phyloP scores from a whole-genome alignment of 1,140 invertebrate species.

The Melitaea cinxia region DNA sequence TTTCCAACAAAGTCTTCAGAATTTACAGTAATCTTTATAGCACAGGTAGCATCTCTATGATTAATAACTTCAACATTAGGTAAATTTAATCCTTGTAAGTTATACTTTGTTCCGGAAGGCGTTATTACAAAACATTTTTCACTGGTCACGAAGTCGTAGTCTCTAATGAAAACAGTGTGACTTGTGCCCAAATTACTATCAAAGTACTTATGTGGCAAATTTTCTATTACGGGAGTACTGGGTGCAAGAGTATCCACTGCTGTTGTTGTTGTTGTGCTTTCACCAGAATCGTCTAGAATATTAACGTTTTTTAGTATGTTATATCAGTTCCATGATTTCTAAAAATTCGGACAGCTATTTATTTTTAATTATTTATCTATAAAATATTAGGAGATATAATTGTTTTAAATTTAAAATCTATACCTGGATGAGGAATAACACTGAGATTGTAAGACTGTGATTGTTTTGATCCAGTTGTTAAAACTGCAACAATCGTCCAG shows the following conservation, averaged over 20 bases:
- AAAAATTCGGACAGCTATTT: not conserved
- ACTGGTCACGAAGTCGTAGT: constrained; percentile 23
- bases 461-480: not conserved
- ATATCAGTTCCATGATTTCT: not conserved
- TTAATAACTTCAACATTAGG: constrained; percentile 38
- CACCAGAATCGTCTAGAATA: not conserved
- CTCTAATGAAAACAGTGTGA: constrained; percentile 41
- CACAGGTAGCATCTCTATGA: constrained; percentile 38
- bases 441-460: constrained; percentile 37
- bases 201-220: constrained; percentile 36
- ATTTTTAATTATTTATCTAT: not conserved
- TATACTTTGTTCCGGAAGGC: constrained; percentile 39
- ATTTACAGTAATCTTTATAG: constrained; percentile 41
- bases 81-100: constrained; percentile 39
- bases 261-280: too few species aligned
- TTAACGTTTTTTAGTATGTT: not conserved
- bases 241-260: too few species aligned
- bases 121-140: constrained; percentile 48
- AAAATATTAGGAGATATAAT: not conserved
- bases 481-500: constrained; percentile 35
- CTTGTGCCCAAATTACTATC: constrained; percentile 41
- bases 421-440: constrained; percentile 40
- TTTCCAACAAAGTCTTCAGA: constrained; percentile 47
- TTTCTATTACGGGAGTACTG: constrained; percentile 25
- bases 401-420: constrained; percentile 18